A percentile compares a stretch with the other conserved stretches of the same genome.
phyloP scores from a whole-genome alignment of 2,797 vertebrate species.

The Setipinna tenuifilis region DNA sequence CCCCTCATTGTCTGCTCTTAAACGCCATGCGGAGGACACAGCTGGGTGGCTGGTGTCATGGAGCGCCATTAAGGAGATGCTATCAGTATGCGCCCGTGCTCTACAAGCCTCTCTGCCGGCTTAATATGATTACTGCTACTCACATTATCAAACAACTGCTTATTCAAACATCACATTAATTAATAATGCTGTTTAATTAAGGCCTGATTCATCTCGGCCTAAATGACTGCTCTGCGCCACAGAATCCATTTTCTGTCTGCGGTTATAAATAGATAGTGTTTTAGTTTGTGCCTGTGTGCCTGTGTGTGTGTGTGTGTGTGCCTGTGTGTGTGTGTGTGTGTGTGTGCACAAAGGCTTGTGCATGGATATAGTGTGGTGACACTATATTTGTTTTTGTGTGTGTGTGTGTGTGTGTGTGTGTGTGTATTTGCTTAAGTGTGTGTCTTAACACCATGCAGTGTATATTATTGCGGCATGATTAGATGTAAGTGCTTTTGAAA shows the following conservation, averaged over 20 bases:
- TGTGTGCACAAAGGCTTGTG: background rate
- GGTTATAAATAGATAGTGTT: slow-evolving; percentile 43
- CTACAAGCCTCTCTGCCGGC: slow-evolving; percentile 59
- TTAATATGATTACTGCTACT: slow-evolving; percentile 65
- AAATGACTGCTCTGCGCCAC: slow-evolving; percentile 50
- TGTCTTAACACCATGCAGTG: too few species aligned
- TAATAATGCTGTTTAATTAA: slow-evolving; percentile 70
- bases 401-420: background rate
- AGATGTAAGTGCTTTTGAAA: background rate
- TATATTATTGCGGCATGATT: too few species aligned
- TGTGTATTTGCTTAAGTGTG: background rate
- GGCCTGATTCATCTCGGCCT: slow-evolving; percentile 54
- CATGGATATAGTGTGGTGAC: background rate
- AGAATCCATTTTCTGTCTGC: slow-evolving; percentile 43
- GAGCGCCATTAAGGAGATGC: slow-evolving; percentile 35
- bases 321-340: background rate
- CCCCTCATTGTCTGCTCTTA: too few species aligned
- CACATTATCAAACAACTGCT: slow-evolving; percentile 62
- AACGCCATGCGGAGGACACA: too few species aligned
- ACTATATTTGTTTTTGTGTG: background rate
- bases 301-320: slow-evolving; percentile 17
- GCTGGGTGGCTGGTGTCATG: background rate
- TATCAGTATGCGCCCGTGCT: slow-evolving; percentile 62
- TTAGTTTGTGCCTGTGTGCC: slow-evolving; percentile 31
- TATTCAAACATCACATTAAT: slow-evolving; percentile 66